phyloP scores from a whole-genome alignment of 2,888 invertebrate species.

The Macaria notata region DNA sequence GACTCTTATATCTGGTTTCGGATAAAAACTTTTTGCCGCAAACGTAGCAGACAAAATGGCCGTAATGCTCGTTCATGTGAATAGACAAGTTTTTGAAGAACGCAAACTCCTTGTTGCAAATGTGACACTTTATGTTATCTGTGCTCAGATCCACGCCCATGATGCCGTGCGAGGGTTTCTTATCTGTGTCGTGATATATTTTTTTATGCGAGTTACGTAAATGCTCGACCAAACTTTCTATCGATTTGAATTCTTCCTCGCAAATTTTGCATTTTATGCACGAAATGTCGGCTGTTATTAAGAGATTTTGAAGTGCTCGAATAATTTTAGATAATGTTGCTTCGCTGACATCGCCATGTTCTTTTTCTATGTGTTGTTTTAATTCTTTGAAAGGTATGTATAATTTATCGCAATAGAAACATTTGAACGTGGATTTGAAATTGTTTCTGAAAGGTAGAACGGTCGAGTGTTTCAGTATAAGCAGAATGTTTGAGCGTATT shows the following conservation, averaged over 20 bases:
- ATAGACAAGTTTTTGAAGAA: slow-evolving; percentile 40
- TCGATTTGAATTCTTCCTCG: slow-evolving; percentile 24
- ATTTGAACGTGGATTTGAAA: slow-evolving; percentile 21
- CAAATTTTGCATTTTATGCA: slow-evolving; percentile 37
- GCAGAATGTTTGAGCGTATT: slow-evolving; percentile 11
- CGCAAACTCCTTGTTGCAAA: slow-evolving; percentile 36
- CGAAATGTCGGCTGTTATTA: slow-evolving; percentile 38
- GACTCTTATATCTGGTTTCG: slow-evolving; percentile 35
- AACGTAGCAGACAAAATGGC: slow-evolving; percentile 48
- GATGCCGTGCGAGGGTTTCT: slow-evolving; percentile 36
- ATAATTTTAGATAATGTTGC: slow-evolving; percentile 18
- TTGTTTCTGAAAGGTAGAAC: slow-evolving; percentile 21
- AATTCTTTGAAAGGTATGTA: slow-evolving; percentile 30
- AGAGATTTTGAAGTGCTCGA: slow-evolving; percentile 35
- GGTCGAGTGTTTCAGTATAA: slow-evolving; percentile 13
- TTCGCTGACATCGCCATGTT: slow-evolving; percentile 20
- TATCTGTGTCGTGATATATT: slow-evolving; percentile 21
- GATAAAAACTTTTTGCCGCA: slow-evolving; percentile 51
- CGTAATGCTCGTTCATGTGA: slow-evolving; percentile 58
- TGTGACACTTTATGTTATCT: slow-evolving; percentile 33
- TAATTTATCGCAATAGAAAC: slow-evolving; percentile 34
- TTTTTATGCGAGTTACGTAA: slow-evolving; percentile 29
- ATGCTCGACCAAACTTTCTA: slow-evolving; percentile 36
- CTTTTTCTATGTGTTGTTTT: slow-evolving; percentile 20
- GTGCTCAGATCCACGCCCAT: slow-evolving; percentile 37